Percentiles rank a stretch among this genome's conserved stretches.
These are phyloP conservation scores for Tyria jacobaeae DNA, from an alignment of 2,888 invertebrate species.

Conservation along the genomic window DNA sequence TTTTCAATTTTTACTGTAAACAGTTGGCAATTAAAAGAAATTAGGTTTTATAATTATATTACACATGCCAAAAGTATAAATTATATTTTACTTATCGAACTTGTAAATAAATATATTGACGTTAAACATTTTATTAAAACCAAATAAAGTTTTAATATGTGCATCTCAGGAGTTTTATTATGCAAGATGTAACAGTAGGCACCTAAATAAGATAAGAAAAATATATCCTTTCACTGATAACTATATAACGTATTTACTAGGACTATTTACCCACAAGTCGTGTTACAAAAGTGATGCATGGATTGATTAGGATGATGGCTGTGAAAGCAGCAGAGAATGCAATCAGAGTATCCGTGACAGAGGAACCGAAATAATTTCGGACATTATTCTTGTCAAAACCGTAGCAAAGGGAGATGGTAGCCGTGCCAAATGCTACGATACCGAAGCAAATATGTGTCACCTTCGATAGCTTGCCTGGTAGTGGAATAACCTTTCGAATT, in stretches of 20 bases:
- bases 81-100: not conserved
- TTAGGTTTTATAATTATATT: not conserved
- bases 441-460: conserved; percentile 52
- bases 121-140: not conserved
- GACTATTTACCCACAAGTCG: conserved; percentile 4
- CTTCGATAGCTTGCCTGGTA: conserved; percentile 45
- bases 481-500: conserved; percentile 26
- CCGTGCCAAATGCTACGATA: conserved; percentile 37
- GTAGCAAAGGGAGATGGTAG: conserved; percentile 33
- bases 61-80: not conserved
- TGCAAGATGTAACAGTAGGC: not conserved
- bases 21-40: not conserved
- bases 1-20: not conserved
- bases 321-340: conserved; percentile 8
- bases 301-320: conserved; percentile 17
- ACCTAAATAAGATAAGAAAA: not conserved
- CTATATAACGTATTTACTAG: not conserved
- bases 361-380: not conserved
- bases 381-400: not conserved
- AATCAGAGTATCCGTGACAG: not conserved
- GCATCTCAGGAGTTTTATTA: not conserved
- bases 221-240: not conserved
- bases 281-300: conserved; percentile 11
- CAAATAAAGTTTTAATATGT: not conserved
- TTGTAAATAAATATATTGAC: no score